Percentiles rank a stretch among this genome's conserved stretches.
Evolutionary conservation across 2,888 invertebrate genomes (phyloP).

Genomic region (Cephus spinipes): DNA sequence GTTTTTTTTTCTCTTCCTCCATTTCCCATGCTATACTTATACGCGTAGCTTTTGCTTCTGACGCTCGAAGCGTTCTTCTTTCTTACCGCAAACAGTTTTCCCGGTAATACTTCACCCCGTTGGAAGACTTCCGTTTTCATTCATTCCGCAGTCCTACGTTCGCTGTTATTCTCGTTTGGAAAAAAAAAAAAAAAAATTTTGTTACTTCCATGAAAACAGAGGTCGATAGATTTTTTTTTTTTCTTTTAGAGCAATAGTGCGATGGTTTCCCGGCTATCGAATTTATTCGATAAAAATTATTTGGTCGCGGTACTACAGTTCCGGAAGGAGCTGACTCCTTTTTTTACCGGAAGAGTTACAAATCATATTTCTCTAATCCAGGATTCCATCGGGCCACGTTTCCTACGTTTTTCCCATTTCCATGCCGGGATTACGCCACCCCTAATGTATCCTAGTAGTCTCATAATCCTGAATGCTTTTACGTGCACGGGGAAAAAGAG

Average conservation of each 20-base stretch:
- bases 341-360: not conserved
- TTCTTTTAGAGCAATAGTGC: not conserved
- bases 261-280: not conserved
- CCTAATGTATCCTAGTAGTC: not conserved
- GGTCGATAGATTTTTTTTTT: not conserved
- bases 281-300: not conserved
- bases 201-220: not conserved
- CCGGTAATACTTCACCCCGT: not conserved
- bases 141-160: not conserved
- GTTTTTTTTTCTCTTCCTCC: not conserved
- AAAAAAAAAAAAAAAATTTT: not conserved
- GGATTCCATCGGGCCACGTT: not conserved
- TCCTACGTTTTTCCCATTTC: not conserved
- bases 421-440: not conserved
- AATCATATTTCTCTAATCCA: not conserved
- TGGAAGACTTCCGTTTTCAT: not conserved
- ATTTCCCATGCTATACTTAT: not conserved
- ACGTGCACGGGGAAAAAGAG: not conserved
- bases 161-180: not conserved
- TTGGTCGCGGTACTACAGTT: not conserved
- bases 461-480: not conserved
- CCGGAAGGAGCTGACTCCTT: not conserved
- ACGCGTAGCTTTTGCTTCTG: not conserved
- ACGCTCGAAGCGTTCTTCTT: not conserved
- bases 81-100: not conserved